These are phyloP conservation scores for Megalops atlanticus DNA, from an alignment of 2,113 vertebrate genomes.

Conservation along the genomic window DNA sequence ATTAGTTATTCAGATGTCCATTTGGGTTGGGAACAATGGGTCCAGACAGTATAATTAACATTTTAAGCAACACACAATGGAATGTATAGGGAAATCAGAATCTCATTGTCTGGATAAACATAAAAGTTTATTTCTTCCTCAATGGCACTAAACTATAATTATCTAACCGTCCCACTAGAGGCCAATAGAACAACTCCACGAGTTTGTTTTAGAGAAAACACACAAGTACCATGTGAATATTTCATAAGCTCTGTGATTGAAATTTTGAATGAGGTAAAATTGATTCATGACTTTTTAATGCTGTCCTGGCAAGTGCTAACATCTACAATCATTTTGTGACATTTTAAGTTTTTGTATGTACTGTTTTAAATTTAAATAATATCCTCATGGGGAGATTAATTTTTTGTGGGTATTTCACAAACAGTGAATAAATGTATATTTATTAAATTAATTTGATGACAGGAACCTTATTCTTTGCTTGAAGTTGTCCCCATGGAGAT, in stretches of 20 bases:
- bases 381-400: neutral
- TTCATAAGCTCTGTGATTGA: slow-evolving; percentile 64
- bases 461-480: neutral
- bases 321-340: slow-evolving; percentile 56
- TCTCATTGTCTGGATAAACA: neutral
- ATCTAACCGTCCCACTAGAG: slow-evolving; percentile 29
- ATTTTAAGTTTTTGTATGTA: neutral
- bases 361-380: slow-evolving; percentile 2
- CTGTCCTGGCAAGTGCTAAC: slow-evolving; percentile 52
- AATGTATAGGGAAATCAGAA: neutral
- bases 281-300: slow-evolving; percentile 70
- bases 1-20: neutral
- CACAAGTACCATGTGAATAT: slow-evolving; percentile 61
- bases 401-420: neutral
- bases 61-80: neutral
- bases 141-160: neutral
- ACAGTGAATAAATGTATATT: neutral
- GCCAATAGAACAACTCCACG: slow-evolving; percentile 52
- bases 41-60: neutral
- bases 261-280: slow-evolving; percentile 65
- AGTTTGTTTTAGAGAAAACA: slow-evolving; percentile 56
- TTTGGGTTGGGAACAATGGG: neutral
- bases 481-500: neutral
- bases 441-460: no score
- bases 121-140: neutral